Percentiles rank a stretch among this genome's conserved stretches.
Conservation (phyloP, 2,888 invertebrate genomes). For the Neuroscelio doddi region DNA sequence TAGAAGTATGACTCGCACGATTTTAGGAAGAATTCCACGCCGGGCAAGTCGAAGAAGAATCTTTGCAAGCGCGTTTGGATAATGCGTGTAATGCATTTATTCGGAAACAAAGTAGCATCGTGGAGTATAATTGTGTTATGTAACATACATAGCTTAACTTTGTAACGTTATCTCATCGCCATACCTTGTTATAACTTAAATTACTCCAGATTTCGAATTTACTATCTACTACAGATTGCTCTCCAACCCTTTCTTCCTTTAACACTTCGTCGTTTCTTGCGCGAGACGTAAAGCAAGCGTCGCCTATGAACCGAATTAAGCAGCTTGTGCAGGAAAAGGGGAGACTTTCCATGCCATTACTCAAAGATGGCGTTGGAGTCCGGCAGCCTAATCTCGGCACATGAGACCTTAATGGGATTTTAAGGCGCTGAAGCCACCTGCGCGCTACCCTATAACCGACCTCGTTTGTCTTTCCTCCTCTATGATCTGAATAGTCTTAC, state of each 20-base stretch:
- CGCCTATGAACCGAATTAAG: constrained; percentile 23
- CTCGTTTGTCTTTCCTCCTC: constrained; percentile 64
- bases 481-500: constrained; percentile 55
- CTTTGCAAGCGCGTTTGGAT: no score
- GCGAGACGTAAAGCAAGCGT: constrained; percentile 14
- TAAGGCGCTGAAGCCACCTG: constrained; percentile 70
- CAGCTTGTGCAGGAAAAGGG: constrained; percentile 35
- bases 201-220: constrained; percentile 2
- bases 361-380: constrained; percentile 68
- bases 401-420: constrained; percentile 72
- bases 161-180: background rate
- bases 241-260: constrained; percentile 2
- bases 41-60: no score
- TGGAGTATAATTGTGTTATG: no score
- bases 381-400: constrained; percentile 69
- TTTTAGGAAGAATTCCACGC: background rate
- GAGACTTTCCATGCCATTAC: constrained; percentile 65
- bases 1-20: background rate
- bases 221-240: background rate
- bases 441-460: constrained; percentile 57
- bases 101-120: no score
- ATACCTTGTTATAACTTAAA: background rate
- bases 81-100: no score
- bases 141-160: constrained; percentile 2
- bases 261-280: constrained; percentile 10